phyloP scores from a whole-genome alignment of 2,797 vertebrate species.

The Dipus sagitta region DNA sequence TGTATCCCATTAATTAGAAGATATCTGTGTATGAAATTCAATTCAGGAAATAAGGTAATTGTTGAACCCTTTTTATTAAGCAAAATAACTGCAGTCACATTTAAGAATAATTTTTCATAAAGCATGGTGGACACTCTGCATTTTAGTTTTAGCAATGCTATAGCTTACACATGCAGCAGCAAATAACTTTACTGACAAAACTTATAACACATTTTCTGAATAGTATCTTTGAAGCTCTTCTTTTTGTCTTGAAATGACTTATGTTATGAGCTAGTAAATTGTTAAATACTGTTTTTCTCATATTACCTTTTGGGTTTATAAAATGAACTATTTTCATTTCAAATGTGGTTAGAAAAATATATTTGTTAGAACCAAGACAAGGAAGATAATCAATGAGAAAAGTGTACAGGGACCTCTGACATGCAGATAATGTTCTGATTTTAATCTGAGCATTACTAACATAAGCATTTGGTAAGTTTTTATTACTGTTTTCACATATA shows the following conservation, averaged over 20 bases:
- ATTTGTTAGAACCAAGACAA: background rate
- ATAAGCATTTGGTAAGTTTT: background rate
- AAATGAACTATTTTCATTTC: constrained; percentile 5
- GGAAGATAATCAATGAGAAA: background rate
- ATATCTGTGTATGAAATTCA: constrained; percentile 24
- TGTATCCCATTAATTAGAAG: background rate
- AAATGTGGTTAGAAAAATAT: background rate
- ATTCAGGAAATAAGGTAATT: background rate
- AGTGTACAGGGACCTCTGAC: background rate
- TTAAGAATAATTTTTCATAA: constrained; percentile 53
- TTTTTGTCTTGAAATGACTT: constrained; percentile 44
- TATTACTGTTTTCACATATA: background rate
- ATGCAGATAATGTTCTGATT: background rate
- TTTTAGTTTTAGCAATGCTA: background rate
- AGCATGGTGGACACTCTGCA: constrained; percentile 2
- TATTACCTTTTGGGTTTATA: background rate
- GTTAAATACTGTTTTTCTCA: constrained; percentile 23
- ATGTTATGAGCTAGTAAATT: constrained; percentile 13
- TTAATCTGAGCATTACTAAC: background rate
- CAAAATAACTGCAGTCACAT: background rate
- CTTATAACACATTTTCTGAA: constrained; percentile 3
- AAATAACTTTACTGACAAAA: constrained; percentile 39
- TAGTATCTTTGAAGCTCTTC: background rate
- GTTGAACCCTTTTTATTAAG: constrained; percentile 1
- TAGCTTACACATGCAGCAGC: background rate